Evolutionary conservation across 1,140 invertebrate species (phyloP), one percentile per base, ranked within the genome.

Genomic region (Choristoneura fumiferana): DNA sequence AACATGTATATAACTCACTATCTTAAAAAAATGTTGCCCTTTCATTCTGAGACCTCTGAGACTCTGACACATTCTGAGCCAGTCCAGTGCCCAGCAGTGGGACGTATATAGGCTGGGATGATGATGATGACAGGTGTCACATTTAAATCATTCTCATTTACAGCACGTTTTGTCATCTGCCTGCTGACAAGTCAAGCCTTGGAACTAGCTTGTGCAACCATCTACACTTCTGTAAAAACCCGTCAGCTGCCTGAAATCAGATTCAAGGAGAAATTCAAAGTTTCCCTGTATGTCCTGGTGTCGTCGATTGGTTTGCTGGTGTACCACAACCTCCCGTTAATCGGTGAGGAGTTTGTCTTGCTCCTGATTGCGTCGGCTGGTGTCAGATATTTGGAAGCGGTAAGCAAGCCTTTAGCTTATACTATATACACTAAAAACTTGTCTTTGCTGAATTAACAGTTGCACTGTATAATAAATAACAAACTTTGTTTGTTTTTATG

Each of bases 111-210:
- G n/a, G n/a, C n/a, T n/a, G n/a, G n/a, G n/a, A n/a, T n/a, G n/a
- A n/a, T n/a, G n/a, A n/a, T n/a, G n/a, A n/a, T n/a, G n/a, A n/a
- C n/a, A n/a, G n/a, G n/a, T n/a, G n/a, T n/a, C n/a, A n/a, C n/a
- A n/a, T n/a, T 59, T 18, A 8, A 49, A 29, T 29, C 6, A 29
- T 33, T 15, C 53, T 49, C 33, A 10, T 54, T 76, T 76, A 53
- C 70, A 84, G 82, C 70, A 29, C 72, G 78, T 4, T 78, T 71
- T 35, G 52, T 75, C 0, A 6, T 75, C 9, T 85, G 78, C 54
- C 17, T 78, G 4, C 14, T 80, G 1, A 29, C 71, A 5, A 76
- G 78, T 22, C 66, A 71, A 13, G 67, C 62, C 0, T 56, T 61
- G 0, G 58, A 69, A 22, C 56, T 57, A 5, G 8, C 29, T 0